Conservation (phyloP, 37 sponge, comb jelly and placozoan species). For the Corticium candelabrum region DNA sequence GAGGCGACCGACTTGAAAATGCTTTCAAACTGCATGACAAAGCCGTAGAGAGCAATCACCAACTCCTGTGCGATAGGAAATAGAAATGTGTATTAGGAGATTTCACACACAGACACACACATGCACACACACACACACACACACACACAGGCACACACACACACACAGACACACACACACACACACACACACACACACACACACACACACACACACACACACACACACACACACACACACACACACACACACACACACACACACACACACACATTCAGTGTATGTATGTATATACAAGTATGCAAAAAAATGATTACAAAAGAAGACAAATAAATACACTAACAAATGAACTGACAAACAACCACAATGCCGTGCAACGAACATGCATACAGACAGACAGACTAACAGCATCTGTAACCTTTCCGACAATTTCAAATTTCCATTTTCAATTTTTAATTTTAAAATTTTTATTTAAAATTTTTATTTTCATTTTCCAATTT, state of each 20-base stretch:
- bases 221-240: slow-evolving; percentile 13
- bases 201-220: not conserved
- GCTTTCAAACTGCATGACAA: slow-evolving; percentile 58
- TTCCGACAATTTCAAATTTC: no score
- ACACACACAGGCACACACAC: not conserved
- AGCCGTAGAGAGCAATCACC: slow-evolving; percentile 63
- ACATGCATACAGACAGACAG: no score
- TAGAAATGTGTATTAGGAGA: not conserved
- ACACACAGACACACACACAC: slow-evolving; percentile 6
- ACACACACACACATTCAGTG: not conserved
- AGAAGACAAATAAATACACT: not conserved
- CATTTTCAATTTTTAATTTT: no score
- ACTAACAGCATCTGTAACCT: no score
- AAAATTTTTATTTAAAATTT: no score
- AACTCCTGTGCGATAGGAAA: slow-evolving; percentile 53
- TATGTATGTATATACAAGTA: not conserved
- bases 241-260: slow-evolving; percentile 22
- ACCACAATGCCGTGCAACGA: no score
- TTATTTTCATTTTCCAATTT: no score
- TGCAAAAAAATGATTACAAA: not conserved
- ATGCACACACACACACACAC: not conserved
- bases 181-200: not conserved
- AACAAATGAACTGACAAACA: slow-evolving; percentile 2
- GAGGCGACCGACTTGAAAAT: slow-evolving; percentile 43
- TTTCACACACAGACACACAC: no score